Evolutionary conservation across 1,140 invertebrate species (phyloP).

Genomic region (Drosophila sp.): DNA sequence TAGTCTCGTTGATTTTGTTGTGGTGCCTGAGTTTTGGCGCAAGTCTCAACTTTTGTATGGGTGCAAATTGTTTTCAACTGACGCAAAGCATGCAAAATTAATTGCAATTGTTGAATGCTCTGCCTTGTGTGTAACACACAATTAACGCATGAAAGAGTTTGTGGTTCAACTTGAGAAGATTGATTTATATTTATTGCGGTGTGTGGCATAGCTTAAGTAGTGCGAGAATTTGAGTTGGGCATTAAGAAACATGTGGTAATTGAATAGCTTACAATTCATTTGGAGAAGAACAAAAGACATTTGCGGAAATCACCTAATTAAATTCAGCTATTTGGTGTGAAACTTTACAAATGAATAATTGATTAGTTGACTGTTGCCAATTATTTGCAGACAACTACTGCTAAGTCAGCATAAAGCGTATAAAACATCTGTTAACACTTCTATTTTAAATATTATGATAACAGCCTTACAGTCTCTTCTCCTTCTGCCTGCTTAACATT

Average conservation of each 20-base stretch:
- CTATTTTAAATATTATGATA: not conserved
- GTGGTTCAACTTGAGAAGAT: conserved; percentile 20
- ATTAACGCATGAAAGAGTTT: conserved; percentile 35
- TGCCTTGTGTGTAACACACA: conserved; percentile 15
- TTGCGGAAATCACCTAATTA: not conserved
- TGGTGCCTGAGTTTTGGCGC: conserved; percentile 24
- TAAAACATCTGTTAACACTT: not conserved
- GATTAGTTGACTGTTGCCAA: not conserved
- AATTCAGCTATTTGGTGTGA: not conserved
- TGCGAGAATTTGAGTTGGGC: not conserved
- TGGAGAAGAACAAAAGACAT: too few species aligned
- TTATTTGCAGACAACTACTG: not conserved
- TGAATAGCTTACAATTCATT: conserved; percentile 10
- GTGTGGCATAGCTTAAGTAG: not conserved
- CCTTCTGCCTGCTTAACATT: conserved; percentile 5
- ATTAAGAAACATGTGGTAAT: conserved; percentile 1
- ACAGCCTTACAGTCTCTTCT: not conserved
- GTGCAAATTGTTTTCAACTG: conserved; percentile 36
- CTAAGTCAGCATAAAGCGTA: not conserved
- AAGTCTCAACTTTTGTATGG: conserved; percentile 18
- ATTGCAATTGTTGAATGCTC: conserved; percentile 58
- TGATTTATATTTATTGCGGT: conserved; percentile 30
- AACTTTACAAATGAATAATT: not conserved
- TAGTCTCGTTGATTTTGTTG: conserved; percentile 32
- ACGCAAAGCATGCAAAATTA: conserved; percentile 56